Conservation (phyloP, 2,888 invertebrate species). For the Anarsia innoxiella region DNA sequence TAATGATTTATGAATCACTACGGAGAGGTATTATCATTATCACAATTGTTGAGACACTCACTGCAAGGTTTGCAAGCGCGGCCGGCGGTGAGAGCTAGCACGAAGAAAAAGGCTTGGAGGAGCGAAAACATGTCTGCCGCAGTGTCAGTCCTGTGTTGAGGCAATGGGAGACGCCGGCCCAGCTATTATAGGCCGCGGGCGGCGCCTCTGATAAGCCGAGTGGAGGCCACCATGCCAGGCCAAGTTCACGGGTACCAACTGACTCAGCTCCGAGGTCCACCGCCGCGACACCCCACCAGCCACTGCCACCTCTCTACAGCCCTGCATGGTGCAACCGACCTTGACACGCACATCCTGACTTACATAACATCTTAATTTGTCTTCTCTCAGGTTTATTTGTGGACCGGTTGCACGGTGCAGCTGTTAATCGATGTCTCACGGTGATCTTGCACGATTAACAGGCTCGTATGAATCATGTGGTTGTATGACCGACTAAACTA, state of each 20-base stretch:
- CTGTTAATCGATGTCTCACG: background rate
- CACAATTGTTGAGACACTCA: too few relatives aligned
- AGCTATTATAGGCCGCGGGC: conserved; percentile 73
- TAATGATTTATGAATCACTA: too few relatives aligned
- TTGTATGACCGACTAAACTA: background rate
- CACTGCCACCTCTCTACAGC: background rate
- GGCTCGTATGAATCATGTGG: too few relatives aligned
- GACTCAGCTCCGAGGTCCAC: conserved; percentile 32
- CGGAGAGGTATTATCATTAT: too few relatives aligned
- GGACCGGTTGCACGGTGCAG: background rate
- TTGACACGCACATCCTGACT: conserved; percentile 10
- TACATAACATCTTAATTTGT: conserved; percentile 7
- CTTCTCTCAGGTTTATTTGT: background rate
- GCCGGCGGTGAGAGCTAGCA: conserved; percentile 41
- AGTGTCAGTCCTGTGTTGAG: conserved; percentile 60
- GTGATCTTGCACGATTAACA: too few relatives aligned
- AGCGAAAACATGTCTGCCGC: conserved; percentile 59
- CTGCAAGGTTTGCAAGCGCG: conserved; percentile 66
- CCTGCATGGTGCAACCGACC: conserved; percentile 9
- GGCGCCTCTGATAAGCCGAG: conserved; percentile 67
- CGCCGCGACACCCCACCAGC: background rate
- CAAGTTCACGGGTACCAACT: conserved; percentile 71
- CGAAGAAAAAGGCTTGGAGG: conserved; percentile 50
- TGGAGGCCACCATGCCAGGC: conserved; percentile 61
- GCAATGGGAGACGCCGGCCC: conserved; percentile 65